Conservation (phyloP, 2,113 vertebrate genomes). For the Cervus canadensis region DNA sequence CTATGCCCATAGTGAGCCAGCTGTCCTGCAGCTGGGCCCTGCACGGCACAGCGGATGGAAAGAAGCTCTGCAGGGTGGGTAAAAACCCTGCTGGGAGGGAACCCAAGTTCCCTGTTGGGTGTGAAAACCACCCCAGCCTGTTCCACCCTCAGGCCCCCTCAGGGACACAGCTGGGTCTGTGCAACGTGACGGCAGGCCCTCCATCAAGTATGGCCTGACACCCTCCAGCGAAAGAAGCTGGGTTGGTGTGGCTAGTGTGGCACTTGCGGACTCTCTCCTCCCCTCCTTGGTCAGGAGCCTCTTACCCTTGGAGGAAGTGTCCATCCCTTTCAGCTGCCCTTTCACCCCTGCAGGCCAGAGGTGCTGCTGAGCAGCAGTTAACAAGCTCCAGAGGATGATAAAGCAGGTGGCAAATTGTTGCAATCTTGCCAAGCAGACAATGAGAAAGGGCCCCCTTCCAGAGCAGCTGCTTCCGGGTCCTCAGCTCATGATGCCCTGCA, state of each 20-base stretch:
- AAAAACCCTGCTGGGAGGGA: not conserved
- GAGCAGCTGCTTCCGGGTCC: conserved; percentile 33
- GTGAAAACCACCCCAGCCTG: not conserved
- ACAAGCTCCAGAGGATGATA: not conserved
- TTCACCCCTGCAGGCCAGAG: not conserved
- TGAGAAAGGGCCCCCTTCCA: not conserved
- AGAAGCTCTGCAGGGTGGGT: not conserved
- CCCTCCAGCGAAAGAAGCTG: not conserved
- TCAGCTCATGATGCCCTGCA: not conserved
- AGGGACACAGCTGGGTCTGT: not conserved
- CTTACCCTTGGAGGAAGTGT: not conserved
- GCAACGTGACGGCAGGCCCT: fast-evolving
- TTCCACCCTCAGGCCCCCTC: not conserved
- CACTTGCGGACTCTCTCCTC: not conserved
- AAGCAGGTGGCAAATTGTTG: conserved; percentile 5
- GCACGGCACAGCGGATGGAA: not conserved
- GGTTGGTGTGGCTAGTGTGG: not conserved
- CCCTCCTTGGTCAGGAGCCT: fast-evolving
- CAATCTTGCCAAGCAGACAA: not conserved
- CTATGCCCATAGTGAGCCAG: not conserved
- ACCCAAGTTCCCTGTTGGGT: not conserved
- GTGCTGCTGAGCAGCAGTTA: not conserved
- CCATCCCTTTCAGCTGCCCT: not conserved
- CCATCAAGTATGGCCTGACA: fast-evolving
- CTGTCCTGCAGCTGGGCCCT: not conserved